Conservation (phyloP, 2,888 invertebrate species). For the Polyommatus iphigenia region DNA sequence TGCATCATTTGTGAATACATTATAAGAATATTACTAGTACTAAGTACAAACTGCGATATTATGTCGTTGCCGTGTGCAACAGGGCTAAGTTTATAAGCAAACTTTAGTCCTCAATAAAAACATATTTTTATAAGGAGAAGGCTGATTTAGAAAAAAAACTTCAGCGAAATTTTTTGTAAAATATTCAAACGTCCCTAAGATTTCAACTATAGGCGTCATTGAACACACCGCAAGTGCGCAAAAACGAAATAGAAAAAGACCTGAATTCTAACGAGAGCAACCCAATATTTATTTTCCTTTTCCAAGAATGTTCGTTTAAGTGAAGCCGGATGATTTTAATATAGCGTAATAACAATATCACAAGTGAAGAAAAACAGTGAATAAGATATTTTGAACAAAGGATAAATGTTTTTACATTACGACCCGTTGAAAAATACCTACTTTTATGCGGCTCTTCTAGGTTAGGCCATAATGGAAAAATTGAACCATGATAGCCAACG, state of each 20-base stretch:
- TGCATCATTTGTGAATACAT: no score
- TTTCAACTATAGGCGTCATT: not conserved
- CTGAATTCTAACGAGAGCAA: not conserved
- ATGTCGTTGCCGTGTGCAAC: no score
- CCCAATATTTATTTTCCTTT: conserved; percentile 9
- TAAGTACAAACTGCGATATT: no score
- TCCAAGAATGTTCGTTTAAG: not conserved
- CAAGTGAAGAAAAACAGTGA: conserved; percentile 6
- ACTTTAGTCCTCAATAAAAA: not conserved
- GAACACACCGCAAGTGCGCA: not conserved
- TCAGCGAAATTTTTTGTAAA: not conserved
- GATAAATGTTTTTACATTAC: not conserved
- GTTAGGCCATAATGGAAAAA: no score
- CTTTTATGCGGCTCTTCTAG: not conserved
- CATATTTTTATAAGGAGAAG: not conserved
- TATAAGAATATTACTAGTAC: no score
- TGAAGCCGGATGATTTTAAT: conserved; percentile 5
- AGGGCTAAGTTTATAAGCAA: no score
- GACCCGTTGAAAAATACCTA: not conserved
- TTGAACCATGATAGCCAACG: no score
- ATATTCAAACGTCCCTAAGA: not conserved
- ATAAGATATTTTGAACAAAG: not conserved
- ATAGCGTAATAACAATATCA: conserved; percentile 1
- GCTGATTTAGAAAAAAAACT: not conserved
- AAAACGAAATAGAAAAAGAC: not conserved